Evolutionary conservation across 2,888 invertebrate species (phyloP).

Genomic region (Mermis nigrescens): DNA sequence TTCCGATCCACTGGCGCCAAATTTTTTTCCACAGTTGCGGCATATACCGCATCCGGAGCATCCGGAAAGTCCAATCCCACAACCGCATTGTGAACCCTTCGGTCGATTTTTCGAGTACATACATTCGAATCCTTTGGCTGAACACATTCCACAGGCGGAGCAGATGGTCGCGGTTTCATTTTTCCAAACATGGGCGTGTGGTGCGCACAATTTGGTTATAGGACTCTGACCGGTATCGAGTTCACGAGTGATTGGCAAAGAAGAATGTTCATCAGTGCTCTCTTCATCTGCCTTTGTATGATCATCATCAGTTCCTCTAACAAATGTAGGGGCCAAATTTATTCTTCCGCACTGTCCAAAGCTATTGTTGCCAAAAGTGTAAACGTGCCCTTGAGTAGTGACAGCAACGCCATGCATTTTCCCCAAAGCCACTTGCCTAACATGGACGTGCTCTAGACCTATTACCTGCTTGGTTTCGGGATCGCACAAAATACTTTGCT

Average conservation of each 20-base stretch:
- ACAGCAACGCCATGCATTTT: constrained; percentile 86
- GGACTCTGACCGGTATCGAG: neutral
- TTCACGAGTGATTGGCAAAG: neutral
- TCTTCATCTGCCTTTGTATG: constrained; percentile 16
- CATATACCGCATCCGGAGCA: constrained; percentile 81
- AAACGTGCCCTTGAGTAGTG: constrained; percentile 67
- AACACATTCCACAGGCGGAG: constrained; percentile 72
- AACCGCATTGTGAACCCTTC: constrained; percentile 41
- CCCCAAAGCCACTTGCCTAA: constrained; percentile 61
- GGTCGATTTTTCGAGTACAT: neutral
- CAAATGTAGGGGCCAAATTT: too few species aligned
- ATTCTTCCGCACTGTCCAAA: constrained; percentile 89
- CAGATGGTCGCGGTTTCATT: constrained; percentile 70
- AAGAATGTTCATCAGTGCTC: constrained; percentile 9
- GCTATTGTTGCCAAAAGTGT: constrained; percentile 89
- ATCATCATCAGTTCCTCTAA: constrained; percentile 20
- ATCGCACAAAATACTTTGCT: constrained; percentile 64
- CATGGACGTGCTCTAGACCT: constrained; percentile 51
- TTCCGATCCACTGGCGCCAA: neutral
- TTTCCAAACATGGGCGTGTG: constrained; percentile 38
- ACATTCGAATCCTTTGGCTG: constrained; percentile 70
- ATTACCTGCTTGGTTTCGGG: constrained; percentile 47
- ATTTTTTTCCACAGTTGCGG: constrained; percentile 53
- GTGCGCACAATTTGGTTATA: constrained; percentile 39
- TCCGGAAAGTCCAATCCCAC: constrained; percentile 83